Evolutionary conservation across 2,888 invertebrate genomes (phyloP).

Genomic region (Cetonia aurata): DNA sequence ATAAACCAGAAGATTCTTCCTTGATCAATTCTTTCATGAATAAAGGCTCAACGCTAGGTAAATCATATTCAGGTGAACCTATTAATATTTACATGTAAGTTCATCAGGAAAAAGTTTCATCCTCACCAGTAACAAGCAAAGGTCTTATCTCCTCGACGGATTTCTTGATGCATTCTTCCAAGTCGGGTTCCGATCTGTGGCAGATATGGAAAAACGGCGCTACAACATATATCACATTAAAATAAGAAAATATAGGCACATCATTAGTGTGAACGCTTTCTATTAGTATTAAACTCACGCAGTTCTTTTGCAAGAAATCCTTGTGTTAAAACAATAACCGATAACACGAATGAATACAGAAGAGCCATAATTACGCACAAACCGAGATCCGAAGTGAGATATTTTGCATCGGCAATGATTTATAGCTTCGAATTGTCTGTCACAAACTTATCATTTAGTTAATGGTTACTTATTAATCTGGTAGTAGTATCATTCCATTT

Average conservation of each 20-base stretch:
- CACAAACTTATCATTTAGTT: neutral
- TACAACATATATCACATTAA: slow-evolving; percentile 53
- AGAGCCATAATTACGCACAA: neutral
- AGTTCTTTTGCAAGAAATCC: slow-evolving; percentile 40
- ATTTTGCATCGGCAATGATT: neutral
- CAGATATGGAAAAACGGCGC: slow-evolving; percentile 72
- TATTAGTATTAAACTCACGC: slow-evolving; percentile 30
- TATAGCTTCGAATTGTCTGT: neutral
- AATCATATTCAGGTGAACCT: slow-evolving; percentile 70
- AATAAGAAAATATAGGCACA: neutral
- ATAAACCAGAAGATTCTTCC: slow-evolving; percentile 66
- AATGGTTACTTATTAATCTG: slow-evolving; percentile 15
- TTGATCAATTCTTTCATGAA: slow-evolving; percentile 68
- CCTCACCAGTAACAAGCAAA: slow-evolving; percentile 66
- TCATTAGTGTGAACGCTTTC: neutral
- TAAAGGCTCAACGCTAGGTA: slow-evolving; percentile 72
- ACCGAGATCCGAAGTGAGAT: neutral
- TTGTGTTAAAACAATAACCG: slow-evolving; percentile 15
- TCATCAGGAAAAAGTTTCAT: neutral
- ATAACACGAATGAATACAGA: neutral
- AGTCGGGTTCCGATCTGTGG: slow-evolving; percentile 67
- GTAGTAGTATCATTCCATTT: neutral
- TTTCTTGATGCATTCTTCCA: slow-evolving; percentile 67
- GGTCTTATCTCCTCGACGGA: slow-evolving; percentile 68
- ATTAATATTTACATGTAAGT: slow-evolving; percentile 23